Base-by-base conservation (phyloP, 2,888 invertebrate genomes). In the Apodemia hepburni region DNA sequence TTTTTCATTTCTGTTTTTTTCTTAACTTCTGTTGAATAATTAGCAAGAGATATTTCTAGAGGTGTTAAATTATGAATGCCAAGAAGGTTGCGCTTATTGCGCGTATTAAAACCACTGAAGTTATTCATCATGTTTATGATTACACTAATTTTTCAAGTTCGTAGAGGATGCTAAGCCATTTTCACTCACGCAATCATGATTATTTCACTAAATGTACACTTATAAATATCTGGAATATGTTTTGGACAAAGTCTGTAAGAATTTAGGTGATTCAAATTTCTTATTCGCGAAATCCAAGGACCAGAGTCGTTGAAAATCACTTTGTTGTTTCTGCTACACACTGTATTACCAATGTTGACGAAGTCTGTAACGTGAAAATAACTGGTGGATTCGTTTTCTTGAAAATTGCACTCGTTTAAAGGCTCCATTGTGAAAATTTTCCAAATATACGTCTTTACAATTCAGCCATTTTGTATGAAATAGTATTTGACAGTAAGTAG, bases 401-500 rank as follows among this genome's bases (percentile, higher is more conserved):
- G 77, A 71, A 73, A 79, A 79, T 76, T 75, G 68, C 74, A 67
- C 75, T 79, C 77, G 78, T 79, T 85, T 70, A 75, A 75, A 73
- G 76, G 82, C 90, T 90, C 90, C 90, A 91, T 91, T 87, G 75
- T 91, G 78, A 76, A 76, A 75, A 80, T 78, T 78, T 76, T 68
- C 73, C 75, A 75, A 80, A 78, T 75, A 84, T 81, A 88, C 89
- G 87, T 89, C 85, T 84, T 85, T 85, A 91, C 76, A 85, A 78
- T 86, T 87, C 90, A 81, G 90, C 90, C 90, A 91, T 91, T 88
- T 91, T 90, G 90, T 77, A 72, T 75, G 80, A 81, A 79, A 72
- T 47, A 47, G 7, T n/a, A n/a, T 7, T 4, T n/a, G 17, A 38
- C 2, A 8, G 0, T 2, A 2, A 12, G 11, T 12, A 47, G 45